Evolutionary conservation across 2,113 vertebrate genomes (phyloP).

Genomic region (Eolophus roseicapilla): DNA sequence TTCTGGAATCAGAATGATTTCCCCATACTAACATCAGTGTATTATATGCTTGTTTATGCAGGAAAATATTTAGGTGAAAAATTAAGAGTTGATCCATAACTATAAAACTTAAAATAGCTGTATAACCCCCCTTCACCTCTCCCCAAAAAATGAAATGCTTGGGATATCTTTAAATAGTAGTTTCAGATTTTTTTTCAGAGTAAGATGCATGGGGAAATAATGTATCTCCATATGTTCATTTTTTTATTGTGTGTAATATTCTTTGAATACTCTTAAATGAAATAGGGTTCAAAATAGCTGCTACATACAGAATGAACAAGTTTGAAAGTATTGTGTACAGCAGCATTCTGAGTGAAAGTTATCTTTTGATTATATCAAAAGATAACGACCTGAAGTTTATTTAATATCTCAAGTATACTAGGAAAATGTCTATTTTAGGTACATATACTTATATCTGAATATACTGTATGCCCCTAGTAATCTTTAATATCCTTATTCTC

Average conservation of each 20-base stretch:
- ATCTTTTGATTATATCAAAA: not conserved
- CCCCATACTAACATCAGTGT: not conserved
- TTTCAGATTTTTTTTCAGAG: not conserved
- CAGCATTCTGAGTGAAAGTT: not conserved
- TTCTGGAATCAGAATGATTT: not conserved
- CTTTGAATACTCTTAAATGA: not conserved
- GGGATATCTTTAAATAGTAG: not conserved
- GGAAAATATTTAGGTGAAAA: not conserved
- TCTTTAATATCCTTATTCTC: not conserved
- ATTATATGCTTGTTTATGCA: not conserved
- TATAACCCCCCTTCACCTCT: accelerated
- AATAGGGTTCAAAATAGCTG: not conserved
- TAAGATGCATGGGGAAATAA: not conserved
- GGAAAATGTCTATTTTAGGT: not conserved
- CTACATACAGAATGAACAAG: not conserved
- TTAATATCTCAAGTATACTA: not conserved
- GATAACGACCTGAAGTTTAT: not conserved
- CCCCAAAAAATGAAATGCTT: accelerated
- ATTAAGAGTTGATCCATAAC: not conserved
- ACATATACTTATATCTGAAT: not conserved
- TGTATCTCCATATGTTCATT: not conserved
- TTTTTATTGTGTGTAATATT: not conserved
- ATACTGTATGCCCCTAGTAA: not conserved
- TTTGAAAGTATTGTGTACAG: not conserved
- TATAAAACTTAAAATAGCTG: not conserved